Conservation (phyloP, 2,113 vertebrate species). For the Zosterops lateralis region DNA sequence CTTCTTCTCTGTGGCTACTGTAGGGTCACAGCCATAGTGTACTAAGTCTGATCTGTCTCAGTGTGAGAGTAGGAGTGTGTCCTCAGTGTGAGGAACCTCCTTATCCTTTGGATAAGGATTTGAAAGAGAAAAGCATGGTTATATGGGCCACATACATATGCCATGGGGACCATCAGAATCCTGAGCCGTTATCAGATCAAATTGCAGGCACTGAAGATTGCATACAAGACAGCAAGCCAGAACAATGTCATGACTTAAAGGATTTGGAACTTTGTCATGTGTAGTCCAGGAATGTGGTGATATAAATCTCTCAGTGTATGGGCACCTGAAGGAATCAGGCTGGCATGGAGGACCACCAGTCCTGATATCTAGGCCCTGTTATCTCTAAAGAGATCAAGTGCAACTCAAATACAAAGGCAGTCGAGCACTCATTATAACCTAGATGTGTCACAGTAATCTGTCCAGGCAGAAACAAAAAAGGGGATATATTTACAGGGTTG, state of each 20-base stretch:
- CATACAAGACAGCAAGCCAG: background rate
- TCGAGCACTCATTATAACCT: background rate
- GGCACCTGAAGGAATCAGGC: background rate
- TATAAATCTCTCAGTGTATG: background rate
- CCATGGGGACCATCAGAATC: background rate
- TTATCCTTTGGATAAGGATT: background rate
- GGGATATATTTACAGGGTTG: background rate
- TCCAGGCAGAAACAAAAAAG: background rate
- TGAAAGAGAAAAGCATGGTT: background rate
- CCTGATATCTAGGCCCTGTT: background rate
- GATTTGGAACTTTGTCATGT: background rate
- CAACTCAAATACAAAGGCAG: background rate
- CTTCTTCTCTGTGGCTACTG: background rate
- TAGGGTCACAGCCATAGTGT: background rate
- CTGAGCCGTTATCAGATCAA: background rate
- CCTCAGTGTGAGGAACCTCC: background rate
- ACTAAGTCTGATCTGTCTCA: background rate
- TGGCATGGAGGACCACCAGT: background rate
- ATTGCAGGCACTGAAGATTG: background rate
- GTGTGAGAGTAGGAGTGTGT: background rate
- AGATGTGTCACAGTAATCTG: background rate
- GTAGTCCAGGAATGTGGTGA: background rate
- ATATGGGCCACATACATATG: accelerated
- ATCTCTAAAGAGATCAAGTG: background rate
- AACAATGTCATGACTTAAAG: background rate